These are phyloP conservation scores for Acanthaster planci DNA, from an alignment of 35 echinoderm and acorn worm species.

Conservation along the genomic window DNA sequence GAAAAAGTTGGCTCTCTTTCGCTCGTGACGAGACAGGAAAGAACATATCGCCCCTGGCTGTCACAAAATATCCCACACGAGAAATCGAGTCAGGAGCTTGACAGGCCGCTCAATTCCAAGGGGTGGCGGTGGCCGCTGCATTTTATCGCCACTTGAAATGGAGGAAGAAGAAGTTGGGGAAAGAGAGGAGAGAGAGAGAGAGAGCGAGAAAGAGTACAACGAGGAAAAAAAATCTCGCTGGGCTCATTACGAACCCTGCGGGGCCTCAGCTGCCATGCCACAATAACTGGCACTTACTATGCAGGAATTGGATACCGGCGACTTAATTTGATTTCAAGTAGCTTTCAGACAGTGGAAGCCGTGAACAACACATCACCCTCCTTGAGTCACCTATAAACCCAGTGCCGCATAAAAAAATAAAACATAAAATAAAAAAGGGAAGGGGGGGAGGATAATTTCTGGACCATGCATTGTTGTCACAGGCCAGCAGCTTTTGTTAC, in stretches of 20 bases:
- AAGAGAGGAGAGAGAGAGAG: neutral
- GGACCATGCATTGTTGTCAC: no score
- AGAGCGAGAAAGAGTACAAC: conserved; percentile 6
- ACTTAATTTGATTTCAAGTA: conserved; percentile 34
- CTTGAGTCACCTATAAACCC: no score
- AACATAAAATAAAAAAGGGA: no score
- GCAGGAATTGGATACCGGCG: conserved; percentile 23
- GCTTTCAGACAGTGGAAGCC: neutral
- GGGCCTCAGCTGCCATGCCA: conserved; percentile 4
- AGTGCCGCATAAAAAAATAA: no score
- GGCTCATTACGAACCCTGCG: neutral
- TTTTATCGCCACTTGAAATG: conserved; percentile 13
- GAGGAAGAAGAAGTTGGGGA: conserved; percentile 11
- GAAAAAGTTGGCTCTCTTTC: neutral
- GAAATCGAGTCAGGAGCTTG: conserved; percentile 25
- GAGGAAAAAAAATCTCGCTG: neutral
- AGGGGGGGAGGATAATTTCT: no score
- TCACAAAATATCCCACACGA: conserved; percentile 38
- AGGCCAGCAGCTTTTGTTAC: no score
- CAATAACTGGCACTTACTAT: conserved; percentile 24
- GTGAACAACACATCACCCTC: neutral
- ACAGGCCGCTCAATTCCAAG: conserved; percentile 9
- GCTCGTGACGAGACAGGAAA: neutral
- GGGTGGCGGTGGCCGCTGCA: neutral
- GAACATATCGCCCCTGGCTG: conserved; percentile 16